Conservation (phyloP, 2,113 vertebrate species). For the Onychorhynchus coronatus region DNA sequence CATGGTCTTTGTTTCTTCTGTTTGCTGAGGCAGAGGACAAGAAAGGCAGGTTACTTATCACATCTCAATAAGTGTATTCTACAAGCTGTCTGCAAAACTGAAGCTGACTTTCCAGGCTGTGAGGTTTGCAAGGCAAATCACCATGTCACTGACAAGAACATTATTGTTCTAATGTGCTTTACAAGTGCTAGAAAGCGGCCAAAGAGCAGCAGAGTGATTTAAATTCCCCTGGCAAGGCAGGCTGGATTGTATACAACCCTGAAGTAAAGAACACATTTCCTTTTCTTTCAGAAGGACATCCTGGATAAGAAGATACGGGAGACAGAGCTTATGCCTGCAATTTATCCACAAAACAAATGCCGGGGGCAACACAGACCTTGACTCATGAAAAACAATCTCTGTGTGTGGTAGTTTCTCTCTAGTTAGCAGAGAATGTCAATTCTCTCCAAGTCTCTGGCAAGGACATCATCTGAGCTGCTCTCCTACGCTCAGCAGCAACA, state of each 20-base stretch:
- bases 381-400: conserved; percentile 40
- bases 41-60: not conserved
- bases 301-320: conserved; percentile 41
- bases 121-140: conserved; percentile 32
- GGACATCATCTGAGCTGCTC: not conserved
- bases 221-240: conserved; percentile 6
- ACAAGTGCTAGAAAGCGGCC: not conserved
- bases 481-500: not conserved
- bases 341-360: conserved; percentile 55
- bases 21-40: not conserved
- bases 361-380: conserved; percentile 23
- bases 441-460: conserved; percentile 16
- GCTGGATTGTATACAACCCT: not conserved
- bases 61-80: not conserved
- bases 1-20: not conserved
- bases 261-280: conserved; percentile 36
- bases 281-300: conserved; percentile 46
- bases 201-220: conserved; percentile 24
- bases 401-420: not conserved
- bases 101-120: not conserved
- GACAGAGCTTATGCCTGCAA: conserved; percentile 2
- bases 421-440: not conserved
- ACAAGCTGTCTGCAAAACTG: not conserved
- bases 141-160: conserved; percentile 18
- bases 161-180: conserved; percentile 31